A percentile compares a stretch with the other conserved stretches of the same genome.
Conservation (phyloP, 2,888 invertebrate genomes). For the Cyrtodaria siliqua region DNA sequence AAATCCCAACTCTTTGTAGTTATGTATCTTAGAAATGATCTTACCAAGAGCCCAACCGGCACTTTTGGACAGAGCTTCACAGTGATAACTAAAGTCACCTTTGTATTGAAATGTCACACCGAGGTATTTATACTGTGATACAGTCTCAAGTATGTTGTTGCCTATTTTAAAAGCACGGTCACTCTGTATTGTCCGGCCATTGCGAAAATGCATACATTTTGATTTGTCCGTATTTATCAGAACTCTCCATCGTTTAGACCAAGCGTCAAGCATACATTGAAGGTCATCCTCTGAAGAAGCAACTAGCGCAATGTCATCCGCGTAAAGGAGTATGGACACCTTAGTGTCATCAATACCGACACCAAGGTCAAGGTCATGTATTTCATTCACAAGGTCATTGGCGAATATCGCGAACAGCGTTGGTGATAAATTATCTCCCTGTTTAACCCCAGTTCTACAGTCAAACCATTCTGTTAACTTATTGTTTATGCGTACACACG, state of each 20-base stretch:
- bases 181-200: not conserved
- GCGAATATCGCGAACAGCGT: constrained; percentile 27
- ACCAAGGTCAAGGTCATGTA: constrained; percentile 13
- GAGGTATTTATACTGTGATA: constrained; percentile 16
- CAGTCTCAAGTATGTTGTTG: constrained; percentile 23
- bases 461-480: constrained; percentile 9
- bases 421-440: constrained; percentile 26
- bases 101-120: constrained; percentile 22
- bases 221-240: constrained; percentile 19
- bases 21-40: constrained; percentile 26
- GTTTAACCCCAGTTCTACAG: constrained; percentile 13
- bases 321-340: constrained; percentile 22
- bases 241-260: constrained; percentile 19
- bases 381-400: constrained; percentile 22
- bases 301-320: constrained; percentile 26
- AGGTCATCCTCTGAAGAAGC: constrained; percentile 17
- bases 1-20: constrained; percentile 37
- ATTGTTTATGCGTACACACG: constrained; percentile 13
- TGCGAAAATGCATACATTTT: constrained; percentile 22
- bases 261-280: constrained; percentile 14
- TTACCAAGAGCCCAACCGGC: constrained; percentile 30
- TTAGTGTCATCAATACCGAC: constrained; percentile 14
- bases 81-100: constrained; percentile 1
- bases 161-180: constrained; percentile 13
- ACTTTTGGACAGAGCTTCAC: constrained; percentile 22